These are phyloP conservation scores for Okapia johnstoni DNA, from an alignment of 2,113 vertebrate species.

Conservation along the genomic window DNA sequence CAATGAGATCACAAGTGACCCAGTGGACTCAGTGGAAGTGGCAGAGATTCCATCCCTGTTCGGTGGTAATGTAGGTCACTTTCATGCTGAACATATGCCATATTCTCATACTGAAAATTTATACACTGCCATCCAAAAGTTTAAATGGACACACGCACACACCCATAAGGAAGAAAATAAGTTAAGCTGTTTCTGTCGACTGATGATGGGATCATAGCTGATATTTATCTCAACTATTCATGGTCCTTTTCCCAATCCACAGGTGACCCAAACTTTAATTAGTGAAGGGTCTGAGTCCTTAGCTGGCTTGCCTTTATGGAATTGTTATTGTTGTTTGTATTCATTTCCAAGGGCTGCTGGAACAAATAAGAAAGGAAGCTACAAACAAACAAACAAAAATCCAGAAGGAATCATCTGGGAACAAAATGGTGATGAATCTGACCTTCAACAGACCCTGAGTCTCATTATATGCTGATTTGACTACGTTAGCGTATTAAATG, in stretches of 20 bases:
- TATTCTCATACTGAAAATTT: not conserved
- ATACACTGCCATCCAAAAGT: not conserved
- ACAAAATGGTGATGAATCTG: not conserved
- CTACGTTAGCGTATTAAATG: not conserved
- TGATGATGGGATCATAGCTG: not conserved
- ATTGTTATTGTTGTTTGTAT: not conserved
- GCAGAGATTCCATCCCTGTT: not conserved
- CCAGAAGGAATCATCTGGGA: not conserved
- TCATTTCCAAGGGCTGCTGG: not conserved
- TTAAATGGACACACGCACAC: not conserved
- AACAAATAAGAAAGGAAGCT: not conserved
- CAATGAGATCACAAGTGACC: not conserved
- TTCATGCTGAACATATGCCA: not conserved
- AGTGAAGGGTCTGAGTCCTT: not conserved
- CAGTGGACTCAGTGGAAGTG: not conserved
- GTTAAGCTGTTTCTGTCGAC: not conserved
- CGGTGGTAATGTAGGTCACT: not conserved
- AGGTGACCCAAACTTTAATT: not conserved
- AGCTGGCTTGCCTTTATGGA: not conserved
- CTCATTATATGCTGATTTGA: not conserved
- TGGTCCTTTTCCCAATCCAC: not conserved
- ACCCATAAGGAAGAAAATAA: not conserved
- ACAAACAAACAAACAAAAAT: not conserved
- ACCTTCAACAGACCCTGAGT: not conserved
- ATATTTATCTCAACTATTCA: not conserved